Evolutionary conservation across 2,888 invertebrate species (phyloP), one percentile per base, ranked within the genome.

Genomic region (Lamproptera curius): DNA sequence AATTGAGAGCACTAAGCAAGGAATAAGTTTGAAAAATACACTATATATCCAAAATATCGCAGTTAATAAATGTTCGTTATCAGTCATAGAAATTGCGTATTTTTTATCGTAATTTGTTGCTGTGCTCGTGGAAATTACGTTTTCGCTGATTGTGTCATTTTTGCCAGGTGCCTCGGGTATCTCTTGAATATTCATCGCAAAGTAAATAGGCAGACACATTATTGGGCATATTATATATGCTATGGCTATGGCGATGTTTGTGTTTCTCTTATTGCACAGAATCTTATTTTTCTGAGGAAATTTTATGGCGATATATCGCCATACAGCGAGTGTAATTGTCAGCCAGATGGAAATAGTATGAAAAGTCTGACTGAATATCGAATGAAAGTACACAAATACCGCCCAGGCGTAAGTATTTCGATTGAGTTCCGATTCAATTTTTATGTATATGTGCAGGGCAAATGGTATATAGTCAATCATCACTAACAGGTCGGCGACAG

Each of bases 381-480:
- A 95, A 73, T 98, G 97, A 64, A 97, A 95, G 58, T 95, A 90
- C 9, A 96, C 94, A 71, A 94, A 96, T 23, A 93, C 90, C 0
- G 95, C 93, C 94, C 95, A 95, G 1, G 91, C 89, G 72, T 95
- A 96, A 0, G 85, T 83, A 58, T 86, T 81, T 16, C 73, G 69
- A 54, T 87, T 85, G 16, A 84, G 72, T 46, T 74, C 81, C 13
- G 84, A 76, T 2, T 85, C 83, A 15, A 88, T 84, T 39, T 91
- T 89, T 14, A 95, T 90, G 67, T 94, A 94, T 53, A 92, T 92
- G 71, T 96, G 95, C 48, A 94, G 90, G 1, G 95, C 93, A 70
- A 95, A 95, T 0, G 97, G 97, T 52, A 98, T 94, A 77, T 97
- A 98, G 66, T 96, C 96, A 62, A 97, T 89, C 93, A 98, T 97